Percentiles rank a stretch among this genome's conserved stretches.
These are phyloP conservation scores for Conistra vaccinii DNA, from an alignment of 2,888 invertebrate species.

Conservation along the genomic window DNA sequence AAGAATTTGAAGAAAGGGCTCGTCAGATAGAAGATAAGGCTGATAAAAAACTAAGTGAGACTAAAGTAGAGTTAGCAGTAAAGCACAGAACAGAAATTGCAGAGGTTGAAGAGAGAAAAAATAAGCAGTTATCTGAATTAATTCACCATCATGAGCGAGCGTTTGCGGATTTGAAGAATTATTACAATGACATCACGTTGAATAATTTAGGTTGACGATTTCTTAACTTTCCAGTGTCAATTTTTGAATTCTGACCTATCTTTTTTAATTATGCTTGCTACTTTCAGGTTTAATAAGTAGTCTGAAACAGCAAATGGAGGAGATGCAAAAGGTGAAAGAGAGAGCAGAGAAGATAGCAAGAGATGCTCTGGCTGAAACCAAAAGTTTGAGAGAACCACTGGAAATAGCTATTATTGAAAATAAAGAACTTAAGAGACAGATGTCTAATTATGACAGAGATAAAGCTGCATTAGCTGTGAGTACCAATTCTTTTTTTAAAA, in stretches of 20 bases:
- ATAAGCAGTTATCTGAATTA: constrained; percentile 95
- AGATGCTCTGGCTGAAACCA: constrained; percentile 94
- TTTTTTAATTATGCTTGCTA: not conserved
- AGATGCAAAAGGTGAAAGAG: constrained; percentile 94
- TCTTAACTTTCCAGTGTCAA: not conserved
- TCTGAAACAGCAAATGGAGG: constrained; percentile 94
- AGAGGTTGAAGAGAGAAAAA: constrained; percentile 97
- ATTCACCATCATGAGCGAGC: constrained; percentile 96
- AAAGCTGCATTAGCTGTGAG: constrained; percentile 93
- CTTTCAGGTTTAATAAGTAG: constrained; percentile 93
- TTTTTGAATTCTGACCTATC: not conserved
- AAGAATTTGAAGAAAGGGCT: constrained; percentile 87
- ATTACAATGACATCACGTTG: constrained; percentile 98
- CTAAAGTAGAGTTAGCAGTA: constrained; percentile 93
- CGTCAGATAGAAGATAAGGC: constrained; percentile 90
- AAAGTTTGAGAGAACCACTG: constrained; percentile 93
- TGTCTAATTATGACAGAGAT: constrained; percentile 96
- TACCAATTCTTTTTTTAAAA: not conserved
- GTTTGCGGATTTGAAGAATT: constrained; percentile 97
- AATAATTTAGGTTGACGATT: constrained; percentile 92
- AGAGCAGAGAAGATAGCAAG: constrained; percentile 93
- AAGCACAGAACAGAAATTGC: constrained; percentile 95
- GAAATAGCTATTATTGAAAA: constrained; percentile 93
- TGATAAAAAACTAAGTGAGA: constrained; percentile 93
- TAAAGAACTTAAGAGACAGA: constrained; percentile 93